phyloP scores from a whole-genome alignment of 2,113 vertebrate genomes.

The Uropsilus gracilis region DNA sequence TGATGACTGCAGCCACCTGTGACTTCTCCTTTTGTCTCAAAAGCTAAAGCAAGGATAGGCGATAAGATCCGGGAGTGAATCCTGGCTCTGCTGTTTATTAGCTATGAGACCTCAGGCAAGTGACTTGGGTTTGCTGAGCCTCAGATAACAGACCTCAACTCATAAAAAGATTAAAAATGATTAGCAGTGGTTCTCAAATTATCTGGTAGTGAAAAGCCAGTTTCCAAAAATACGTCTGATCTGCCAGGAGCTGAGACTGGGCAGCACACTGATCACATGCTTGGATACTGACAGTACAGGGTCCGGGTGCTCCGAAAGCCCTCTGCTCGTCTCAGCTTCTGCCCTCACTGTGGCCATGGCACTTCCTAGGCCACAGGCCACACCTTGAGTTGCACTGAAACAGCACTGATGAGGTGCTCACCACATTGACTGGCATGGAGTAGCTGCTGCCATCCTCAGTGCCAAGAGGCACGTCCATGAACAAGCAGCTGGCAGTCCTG shows the following conservation, averaged over 20 bases:
- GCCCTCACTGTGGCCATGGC: too few relatives aligned
- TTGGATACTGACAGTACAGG: accelerated
- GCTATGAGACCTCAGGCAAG: not conserved
- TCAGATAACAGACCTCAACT: not conserved
- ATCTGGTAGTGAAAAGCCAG: not conserved
- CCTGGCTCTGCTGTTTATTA: not conserved
- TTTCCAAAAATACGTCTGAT: not conserved
- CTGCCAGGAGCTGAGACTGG: not conserved
- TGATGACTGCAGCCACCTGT: not conserved
- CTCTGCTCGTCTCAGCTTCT: not conserved
- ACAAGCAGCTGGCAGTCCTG: not conserved
- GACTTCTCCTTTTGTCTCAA: not conserved
- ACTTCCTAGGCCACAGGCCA: not conserved
- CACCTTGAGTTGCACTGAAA: not conserved
- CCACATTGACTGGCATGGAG: not conserved
- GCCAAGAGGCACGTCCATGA: too few relatives aligned
- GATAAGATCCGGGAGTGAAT: not conserved
- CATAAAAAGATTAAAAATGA: not conserved
- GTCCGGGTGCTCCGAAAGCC: not conserved
- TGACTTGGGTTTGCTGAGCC: not conserved
- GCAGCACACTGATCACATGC: not conserved
- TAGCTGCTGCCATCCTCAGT: not conserved
- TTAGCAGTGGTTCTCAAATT: not conserved
- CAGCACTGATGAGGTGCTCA: accelerated
- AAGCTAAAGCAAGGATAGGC: not conserved